Evolutionary conservation across 2,113 vertebrate species (phyloP), one percentile per base, ranked within the genome.

Genomic region (Todiramphus saurophagus): DNA sequence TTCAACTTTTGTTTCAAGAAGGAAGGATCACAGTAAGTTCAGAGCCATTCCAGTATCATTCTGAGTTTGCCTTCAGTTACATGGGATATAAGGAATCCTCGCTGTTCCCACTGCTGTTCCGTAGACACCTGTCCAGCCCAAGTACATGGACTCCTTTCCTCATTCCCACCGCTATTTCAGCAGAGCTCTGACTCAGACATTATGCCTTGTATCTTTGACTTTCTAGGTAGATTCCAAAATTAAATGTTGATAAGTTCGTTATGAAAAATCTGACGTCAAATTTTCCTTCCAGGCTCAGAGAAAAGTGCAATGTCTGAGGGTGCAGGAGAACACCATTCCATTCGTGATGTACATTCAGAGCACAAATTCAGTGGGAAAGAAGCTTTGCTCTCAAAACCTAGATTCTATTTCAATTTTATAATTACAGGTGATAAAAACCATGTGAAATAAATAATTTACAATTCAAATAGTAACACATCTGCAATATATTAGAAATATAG

Each of bases 401-500:
- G 41, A 48, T 46, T 89, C 48, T 85, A 18, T 30, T 69, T 73
- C 56, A 77, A 58, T 70, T 88, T 92, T 87, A 88, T 55, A 92
- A 83, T 41, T 90, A 89, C 84, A 85, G 44, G 64, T 93, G 79
- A 86, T 87, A 87, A 96, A 95, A 96, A 63, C 66, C 48, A 50
- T 53, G 27, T 90, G 53, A 89, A 96, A 90, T 83, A 94, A 93
- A 83, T 68, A 93, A 86, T 70, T 91, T 77, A 81, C 60, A 84
- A 70, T 95, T 95, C 75, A 89, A 95, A 95, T 76, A 89, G 53
- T 78, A 93, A 77, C 82, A 88, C 3, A 67, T 88, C 70, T 96
- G 55, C 31, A 95, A 93, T 95, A 72, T 90, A 83, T 50, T 96
- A 88, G 90, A 97, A 96, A 96, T 84, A 88, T 43, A 96, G 48